Percentiles rank a stretch among this genome's conserved stretches.
phyloP scores from a whole-genome alignment of 2,797 vertebrate genomes.

The Etheostoma perlongum region DNA sequence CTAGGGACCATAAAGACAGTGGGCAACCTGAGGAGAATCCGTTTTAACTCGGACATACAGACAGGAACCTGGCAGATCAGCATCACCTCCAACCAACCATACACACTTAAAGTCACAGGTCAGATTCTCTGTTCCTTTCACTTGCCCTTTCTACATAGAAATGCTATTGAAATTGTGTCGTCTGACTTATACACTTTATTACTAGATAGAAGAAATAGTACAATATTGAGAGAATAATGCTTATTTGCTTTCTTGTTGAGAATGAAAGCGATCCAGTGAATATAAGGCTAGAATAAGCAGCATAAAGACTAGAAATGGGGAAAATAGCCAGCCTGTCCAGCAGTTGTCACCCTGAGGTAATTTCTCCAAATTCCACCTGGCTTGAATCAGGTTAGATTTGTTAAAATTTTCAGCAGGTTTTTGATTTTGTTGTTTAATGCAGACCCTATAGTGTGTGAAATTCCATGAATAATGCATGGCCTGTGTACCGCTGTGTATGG shows the following conservation, averaged over 20 bases:
- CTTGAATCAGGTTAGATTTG: too few relatives aligned
- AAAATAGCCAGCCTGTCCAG: neutral
- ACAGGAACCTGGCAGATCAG: constrained; percentile 76
- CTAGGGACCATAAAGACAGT: constrained; percentile 75
- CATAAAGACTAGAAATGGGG: neutral
- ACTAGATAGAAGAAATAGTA: neutral
- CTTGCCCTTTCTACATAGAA: too few relatives aligned
- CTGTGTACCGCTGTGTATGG: too few relatives aligned
- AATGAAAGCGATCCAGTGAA: neutral
- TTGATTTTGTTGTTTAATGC: too few relatives aligned
- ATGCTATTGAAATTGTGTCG: neutral
- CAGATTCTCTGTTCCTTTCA: constrained; percentile 5
- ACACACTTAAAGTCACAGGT: constrained; percentile 84
- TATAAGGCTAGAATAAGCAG: neutral
- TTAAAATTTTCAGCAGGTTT: too few relatives aligned
- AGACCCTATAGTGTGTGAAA: too few relatives aligned
- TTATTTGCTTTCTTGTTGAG: neutral
- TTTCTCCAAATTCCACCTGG: too few relatives aligned
- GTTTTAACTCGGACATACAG: constrained; percentile 49
- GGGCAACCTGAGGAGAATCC: constrained; percentile 80
- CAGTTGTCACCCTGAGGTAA: neutral
- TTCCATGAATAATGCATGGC: too few relatives aligned
- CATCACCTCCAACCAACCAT: constrained; percentile 66
- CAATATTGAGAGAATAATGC: neutral
- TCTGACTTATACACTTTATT: neutral